Conservation (phyloP, 2,888 invertebrate genomes). For the Ophion slaviceki region DNA sequence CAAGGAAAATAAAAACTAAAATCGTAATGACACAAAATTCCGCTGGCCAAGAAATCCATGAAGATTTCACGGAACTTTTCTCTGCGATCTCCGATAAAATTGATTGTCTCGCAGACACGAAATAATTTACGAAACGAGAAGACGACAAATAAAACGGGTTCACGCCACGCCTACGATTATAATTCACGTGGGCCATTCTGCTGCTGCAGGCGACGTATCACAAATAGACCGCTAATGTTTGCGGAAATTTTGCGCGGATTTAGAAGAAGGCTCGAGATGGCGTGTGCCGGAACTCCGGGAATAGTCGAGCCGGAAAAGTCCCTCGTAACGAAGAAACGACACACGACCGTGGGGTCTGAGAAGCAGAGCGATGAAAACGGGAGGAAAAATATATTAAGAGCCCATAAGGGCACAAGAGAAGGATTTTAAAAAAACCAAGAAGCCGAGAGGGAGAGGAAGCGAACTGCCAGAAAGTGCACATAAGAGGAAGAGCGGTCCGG, state of each 20-base stretch:
- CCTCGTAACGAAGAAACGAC: slow-evolving; percentile 27
- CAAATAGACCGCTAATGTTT: slow-evolving; percentile 48
- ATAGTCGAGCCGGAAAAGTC: slow-evolving; percentile 39
- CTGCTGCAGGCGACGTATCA: neutral
- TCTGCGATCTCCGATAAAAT: no score
- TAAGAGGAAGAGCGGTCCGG: slow-evolving; percentile 6
- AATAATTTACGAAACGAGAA: neutral
- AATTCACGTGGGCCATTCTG: neutral
- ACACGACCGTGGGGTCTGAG: slow-evolving; percentile 11
- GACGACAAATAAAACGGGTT: neutral
- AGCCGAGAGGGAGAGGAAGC: neutral
- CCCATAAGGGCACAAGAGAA: slow-evolving; percentile 30
- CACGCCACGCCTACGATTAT: neutral
- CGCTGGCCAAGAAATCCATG: no score
- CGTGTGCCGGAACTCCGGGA: slow-evolving; percentile 35
- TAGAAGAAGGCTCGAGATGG: slow-evolving; percentile 41
- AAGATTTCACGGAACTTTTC: no score
- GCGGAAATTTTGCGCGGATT: slow-evolving; percentile 52
- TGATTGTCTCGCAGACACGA: no score
- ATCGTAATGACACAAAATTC: no score
- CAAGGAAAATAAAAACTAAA: no score
- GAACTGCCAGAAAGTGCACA: neutral
- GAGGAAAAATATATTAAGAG: slow-evolving; percentile 49
- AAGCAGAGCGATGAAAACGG: slow-evolving; percentile 24
- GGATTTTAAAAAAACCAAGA: neutral